Evolutionary conservation across 1,140 invertebrate genomes (phyloP).

Genomic region (Rhopalosiphum maidis): DNA sequence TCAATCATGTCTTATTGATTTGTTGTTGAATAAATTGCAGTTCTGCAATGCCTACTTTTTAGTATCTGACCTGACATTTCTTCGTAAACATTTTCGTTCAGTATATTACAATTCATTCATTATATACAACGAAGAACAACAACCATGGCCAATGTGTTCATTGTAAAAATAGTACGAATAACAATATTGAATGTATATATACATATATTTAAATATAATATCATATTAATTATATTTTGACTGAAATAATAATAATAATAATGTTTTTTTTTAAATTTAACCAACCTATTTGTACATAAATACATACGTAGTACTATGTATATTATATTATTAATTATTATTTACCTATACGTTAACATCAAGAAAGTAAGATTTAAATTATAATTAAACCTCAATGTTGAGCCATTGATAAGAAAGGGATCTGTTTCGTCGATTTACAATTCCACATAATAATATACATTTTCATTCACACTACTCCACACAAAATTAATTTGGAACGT

Average conservation of each 20-base stretch:
- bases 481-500: too few species aligned
- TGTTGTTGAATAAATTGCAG: background rate
- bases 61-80: background rate
- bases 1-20: background rate
- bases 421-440: too few species aligned
- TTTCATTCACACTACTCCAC: too few species aligned
- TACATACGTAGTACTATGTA: background rate
- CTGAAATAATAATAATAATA: background rate
- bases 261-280: background rate
- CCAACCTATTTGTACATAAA: background rate
- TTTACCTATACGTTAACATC: background rate
- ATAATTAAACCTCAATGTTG: background rate
- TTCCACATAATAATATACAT: too few species aligned
- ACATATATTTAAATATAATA: background rate
- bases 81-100: background rate
- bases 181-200: background rate
- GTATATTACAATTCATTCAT: background rate
- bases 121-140: background rate
- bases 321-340: background rate
- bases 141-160: background rate
- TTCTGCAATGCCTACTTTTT: background rate
- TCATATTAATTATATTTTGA: background rate
- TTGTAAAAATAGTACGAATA: background rate
- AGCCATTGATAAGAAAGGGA: background rate
- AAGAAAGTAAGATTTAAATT: background rate